These are phyloP conservation scores for Abrostola triplasia DNA, from an alignment of 2,888 invertebrate genomes.

Conservation along the genomic window DNA sequence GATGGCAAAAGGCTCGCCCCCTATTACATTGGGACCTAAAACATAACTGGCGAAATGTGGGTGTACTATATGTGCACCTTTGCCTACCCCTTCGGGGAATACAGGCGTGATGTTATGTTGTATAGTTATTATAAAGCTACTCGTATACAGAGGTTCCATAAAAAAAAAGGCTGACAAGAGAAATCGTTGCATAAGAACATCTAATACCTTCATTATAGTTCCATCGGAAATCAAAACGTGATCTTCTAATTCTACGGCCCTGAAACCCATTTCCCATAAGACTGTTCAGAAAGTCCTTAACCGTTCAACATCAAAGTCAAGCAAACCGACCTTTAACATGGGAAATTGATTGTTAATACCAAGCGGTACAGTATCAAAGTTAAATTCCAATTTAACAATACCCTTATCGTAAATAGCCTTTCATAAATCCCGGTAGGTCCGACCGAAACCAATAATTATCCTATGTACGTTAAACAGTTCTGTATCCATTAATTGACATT, in stretches of 20 bases:
- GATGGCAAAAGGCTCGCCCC: no score
- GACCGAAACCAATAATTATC: constrained; percentile 49
- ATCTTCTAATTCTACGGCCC: neutral
- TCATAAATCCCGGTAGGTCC: constrained; percentile 55
- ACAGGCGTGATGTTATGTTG: no score
- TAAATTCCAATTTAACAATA: constrained; percentile 65
- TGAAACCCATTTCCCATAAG: constrained; percentile 28
- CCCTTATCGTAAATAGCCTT: constrained; percentile 52
- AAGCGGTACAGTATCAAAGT: constrained; percentile 60
- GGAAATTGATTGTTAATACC: constrained; percentile 73
- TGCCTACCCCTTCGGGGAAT: no score
- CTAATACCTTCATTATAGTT: neutral
- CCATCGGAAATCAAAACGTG: neutral
- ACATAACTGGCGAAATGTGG: no score
- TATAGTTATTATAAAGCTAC: no score
- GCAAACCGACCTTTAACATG: constrained; percentile 52
- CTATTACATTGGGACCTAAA: no score
- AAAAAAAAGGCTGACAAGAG: neutral
- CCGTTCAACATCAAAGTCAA: constrained; percentile 35
- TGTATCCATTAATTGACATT: constrained; percentile 44
- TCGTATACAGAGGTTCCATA: no score
- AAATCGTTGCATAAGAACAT: neutral
- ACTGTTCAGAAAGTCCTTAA: constrained; percentile 26
- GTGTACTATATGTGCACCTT: no score
- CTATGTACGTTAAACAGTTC: constrained; percentile 45